Base-by-base conservation (phyloP, 2,797 vertebrate genomes). In the Sebastes matsubarae region DNA sequence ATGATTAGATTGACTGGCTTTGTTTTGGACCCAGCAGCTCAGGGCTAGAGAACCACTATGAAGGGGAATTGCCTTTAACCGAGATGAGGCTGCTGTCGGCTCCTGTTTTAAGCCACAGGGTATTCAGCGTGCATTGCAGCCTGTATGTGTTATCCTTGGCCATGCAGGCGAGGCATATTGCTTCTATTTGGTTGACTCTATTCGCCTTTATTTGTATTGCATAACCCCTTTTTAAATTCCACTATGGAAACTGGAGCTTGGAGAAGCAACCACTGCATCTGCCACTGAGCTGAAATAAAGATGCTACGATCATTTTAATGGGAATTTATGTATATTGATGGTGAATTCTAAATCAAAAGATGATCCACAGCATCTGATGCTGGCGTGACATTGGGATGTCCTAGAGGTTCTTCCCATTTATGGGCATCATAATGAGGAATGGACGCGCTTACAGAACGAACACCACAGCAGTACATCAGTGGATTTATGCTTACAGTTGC, bases 1-100 rank as follows among this genome's bases (percentile, higher is more conserved):
- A 52, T 91, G 89, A 91, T 92, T 93, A 89, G 87, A 91, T 92
- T 91, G 94, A 95, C 89, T 91, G 86, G 79, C 84, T 89, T 89
- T 90, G 93, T 93, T 93, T 91, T 88, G 75, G 85, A 82, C 88
- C 79, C 66, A 70, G 84, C 79, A 73, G 89, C 87, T 86, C 73
- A 54, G 75, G 82, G 82, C 88, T 69, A 71, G 72, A 90, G 80
- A 86, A 76, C 36, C 81, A 79, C 90, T 88, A 73, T 88, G 84
- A 92, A 79, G 83, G 80, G 68, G 86, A 94, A 93, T 90, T 92
- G 87, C 82, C 82, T 92, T 89, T 83, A 94, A 91, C 86, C 54
- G 83, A 91, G 89, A 93, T 86, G 89, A 93, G 81, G 81, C 94
- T 60, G 80, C 84, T 85, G 87, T 85, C 79, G 69, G 85, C 79